phyloP scores from a whole-genome alignment of 2,113 vertebrate genomes.

The Oenanthe oenanthe region DNA sequence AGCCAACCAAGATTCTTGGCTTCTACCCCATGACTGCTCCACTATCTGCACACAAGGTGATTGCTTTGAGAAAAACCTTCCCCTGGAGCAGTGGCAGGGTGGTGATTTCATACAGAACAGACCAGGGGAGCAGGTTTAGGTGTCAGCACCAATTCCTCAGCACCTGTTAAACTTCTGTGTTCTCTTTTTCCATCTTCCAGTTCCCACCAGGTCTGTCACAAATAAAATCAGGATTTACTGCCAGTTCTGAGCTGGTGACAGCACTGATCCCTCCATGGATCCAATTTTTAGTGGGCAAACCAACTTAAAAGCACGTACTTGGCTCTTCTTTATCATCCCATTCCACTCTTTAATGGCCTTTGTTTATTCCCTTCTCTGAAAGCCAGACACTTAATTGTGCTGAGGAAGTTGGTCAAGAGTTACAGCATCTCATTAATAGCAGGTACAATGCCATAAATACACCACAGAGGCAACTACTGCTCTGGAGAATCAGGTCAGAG shows the following conservation, averaged over 20 bases:
- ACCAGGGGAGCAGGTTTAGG: not conserved
- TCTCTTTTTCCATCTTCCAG: not conserved
- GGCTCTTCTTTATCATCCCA: not conserved
- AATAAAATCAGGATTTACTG: conserved; percentile 2
- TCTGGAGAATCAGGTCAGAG: conserved; percentile 29
- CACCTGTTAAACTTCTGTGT: not conserved
- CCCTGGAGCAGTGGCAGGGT: not conserved
- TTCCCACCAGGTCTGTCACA: not conserved
- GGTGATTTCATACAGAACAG: not conserved
- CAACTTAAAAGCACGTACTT: conserved; percentile 6
- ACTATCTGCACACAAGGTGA: not conserved
- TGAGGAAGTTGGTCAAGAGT: conserved; percentile 49
- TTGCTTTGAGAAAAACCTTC: not conserved
- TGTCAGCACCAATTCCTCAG: not conserved
- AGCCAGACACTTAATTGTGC: conserved; percentile 29
- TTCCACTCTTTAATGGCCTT: conserved; percentile 38
- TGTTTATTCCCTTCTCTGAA: conserved; percentile 57
- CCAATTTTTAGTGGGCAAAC: not conserved
- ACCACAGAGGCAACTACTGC: not conserved
- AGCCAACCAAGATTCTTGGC: not conserved
- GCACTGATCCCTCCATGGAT: not conserved
- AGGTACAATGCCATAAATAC: conserved; percentile 49
- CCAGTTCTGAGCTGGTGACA: not conserved
- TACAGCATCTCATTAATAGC: conserved; percentile 60
- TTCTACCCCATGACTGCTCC: not conserved